Evolutionary conservation across 2,113 vertebrate genomes (phyloP), one percentile per base, ranked within the genome.

Genomic region (Nycticebus coucang): DNA sequence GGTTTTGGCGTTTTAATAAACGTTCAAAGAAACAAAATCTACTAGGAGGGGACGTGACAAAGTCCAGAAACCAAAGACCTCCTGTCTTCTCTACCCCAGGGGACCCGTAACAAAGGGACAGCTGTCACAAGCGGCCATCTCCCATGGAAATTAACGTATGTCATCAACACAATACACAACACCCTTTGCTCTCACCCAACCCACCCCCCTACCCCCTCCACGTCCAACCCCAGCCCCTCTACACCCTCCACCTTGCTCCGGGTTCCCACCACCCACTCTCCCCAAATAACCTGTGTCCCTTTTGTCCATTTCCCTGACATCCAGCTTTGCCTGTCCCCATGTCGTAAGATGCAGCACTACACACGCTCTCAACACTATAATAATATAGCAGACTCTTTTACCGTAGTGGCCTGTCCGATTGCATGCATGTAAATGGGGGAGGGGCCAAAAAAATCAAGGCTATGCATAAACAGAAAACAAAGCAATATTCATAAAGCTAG

Each of bases 401-500:
- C 97, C 97, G 83, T 74, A 98, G 98, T 78, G 89, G 98, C 98
- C 98, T 97, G 98, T 98, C 98, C 93, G 97, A 98, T 97, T 3
- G 98, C 98, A 98, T 99, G 98, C 98, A 99, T 96, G 98, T 97
- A 97, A 97, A 98, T 95, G 97, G 96, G 96, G 97, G 87, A 95
- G 90, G 81, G 45, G 12, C 57, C 96, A 89, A 97, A 98, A 55
- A 97, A 97, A 96, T 98, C 97, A 98, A 98, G 98, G 98, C 98
- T 99, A 99, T 96, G 98, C 98, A 97, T 98, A 98, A 98, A 98
- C 87, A 98, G 99, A 99, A 99, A 98, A 97, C 93, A 98, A 99
- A 99, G 99, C 98, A 98, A 95, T 98, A 98, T 98, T 99, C 95
- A 98, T 98, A 99, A 99, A 99, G 98, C 98, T 98, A 99, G 98